A percentile compares a stretch with the other conserved stretches of the same genome.
Conservation (phyloP, 2,797 vertebrate species). For the Microctenopoma steveboyesi region DNA sequence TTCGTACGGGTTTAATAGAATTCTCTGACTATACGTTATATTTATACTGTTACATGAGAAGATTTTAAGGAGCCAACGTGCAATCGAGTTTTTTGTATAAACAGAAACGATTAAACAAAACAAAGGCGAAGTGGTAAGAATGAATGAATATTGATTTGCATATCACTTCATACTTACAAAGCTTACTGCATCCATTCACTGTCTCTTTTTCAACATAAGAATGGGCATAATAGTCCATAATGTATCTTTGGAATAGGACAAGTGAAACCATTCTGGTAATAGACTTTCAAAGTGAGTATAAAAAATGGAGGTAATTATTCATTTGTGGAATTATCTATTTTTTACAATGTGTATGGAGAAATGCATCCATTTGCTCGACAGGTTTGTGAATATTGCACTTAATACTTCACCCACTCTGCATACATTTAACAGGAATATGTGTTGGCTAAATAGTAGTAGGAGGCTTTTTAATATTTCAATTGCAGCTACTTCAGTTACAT, state of each 20-base stretch:
- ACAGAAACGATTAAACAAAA: neutral
- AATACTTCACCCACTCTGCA: constrained; percentile 50
- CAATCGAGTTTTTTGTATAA: neutral
- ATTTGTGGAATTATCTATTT: constrained; percentile 59
- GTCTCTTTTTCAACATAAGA: constrained; percentile 18
- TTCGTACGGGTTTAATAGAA: neutral
- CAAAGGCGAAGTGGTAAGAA: neutral
- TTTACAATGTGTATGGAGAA: constrained; percentile 71
- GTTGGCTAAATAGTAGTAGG: constrained; percentile 63
- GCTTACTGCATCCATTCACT: constrained; percentile 22
- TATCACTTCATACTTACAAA: constrained; percentile 29
- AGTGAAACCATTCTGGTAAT: constrained; percentile 65
- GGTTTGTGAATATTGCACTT: constrained; percentile 59
- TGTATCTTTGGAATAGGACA: constrained; percentile 66
- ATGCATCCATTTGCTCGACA: constrained; percentile 70
- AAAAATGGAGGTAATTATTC: constrained; percentile 44
- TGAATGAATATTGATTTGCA: constrained; percentile 43
- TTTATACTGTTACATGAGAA: neutral
- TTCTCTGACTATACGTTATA: neutral
- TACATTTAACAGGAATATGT: constrained; percentile 55
- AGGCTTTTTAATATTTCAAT: constrained; percentile 66
- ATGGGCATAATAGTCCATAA: constrained; percentile 38
- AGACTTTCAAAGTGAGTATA: constrained; percentile 67
- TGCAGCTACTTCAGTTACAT: constrained; percentile 72
- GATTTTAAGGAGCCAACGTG: neutral